These are phyloP conservation scores for Nasalis larvatus DNA, from an alignment of 2,113 vertebrate genomes.

Conservation along the genomic window DNA sequence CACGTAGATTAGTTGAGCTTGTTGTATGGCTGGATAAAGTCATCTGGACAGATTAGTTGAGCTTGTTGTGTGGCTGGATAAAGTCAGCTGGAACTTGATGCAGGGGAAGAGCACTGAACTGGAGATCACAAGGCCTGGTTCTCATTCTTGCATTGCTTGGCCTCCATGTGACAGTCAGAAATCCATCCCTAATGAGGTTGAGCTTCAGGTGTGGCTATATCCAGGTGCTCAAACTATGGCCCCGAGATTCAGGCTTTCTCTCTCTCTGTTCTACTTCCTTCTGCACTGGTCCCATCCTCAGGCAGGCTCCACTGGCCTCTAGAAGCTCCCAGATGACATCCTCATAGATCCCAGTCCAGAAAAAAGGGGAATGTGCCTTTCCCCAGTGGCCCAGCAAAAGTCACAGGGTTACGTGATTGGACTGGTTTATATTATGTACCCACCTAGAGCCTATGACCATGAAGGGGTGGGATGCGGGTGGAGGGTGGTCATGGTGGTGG, in stretches of 20 bases:
- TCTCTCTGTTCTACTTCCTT: background rate
- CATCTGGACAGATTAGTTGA: background rate
- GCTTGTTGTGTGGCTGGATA: background rate
- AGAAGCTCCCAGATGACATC: background rate
- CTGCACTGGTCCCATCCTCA: background rate
- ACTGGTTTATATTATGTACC: background rate
- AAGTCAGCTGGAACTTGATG: background rate
- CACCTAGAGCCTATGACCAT: background rate
- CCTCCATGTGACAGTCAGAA: background rate
- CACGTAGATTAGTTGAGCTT: background rate
- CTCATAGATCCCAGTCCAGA: background rate
- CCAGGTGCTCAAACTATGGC: background rate
- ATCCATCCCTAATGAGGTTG: background rate
- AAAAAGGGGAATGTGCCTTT: background rate
- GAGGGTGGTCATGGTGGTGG: background rate
- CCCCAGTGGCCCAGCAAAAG: background rate
- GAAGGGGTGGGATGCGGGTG: background rate
- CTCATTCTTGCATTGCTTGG: background rate
- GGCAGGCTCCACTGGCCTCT: background rate
- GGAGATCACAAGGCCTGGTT: background rate
- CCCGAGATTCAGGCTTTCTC: background rate
- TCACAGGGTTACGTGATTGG: background rate
- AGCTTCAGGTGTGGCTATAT: background rate
- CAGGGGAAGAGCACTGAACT: background rate
- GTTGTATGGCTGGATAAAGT: background rate